Evolutionary conservation across 2,888 invertebrate genomes (phyloP).

Genomic region (Exephanes ischioxanthus): DNA sequence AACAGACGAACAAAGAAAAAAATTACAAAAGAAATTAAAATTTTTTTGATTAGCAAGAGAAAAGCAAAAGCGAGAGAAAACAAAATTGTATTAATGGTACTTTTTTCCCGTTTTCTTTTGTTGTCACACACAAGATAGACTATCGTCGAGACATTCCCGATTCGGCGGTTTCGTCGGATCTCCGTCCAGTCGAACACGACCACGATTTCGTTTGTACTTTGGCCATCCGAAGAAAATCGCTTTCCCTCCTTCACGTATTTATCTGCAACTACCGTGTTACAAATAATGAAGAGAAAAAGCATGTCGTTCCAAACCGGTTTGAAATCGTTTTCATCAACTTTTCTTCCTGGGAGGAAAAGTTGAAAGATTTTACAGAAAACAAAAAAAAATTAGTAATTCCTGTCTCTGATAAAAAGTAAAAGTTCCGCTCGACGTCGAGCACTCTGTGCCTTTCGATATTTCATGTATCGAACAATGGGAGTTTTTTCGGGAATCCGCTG

Average conservation of each 20-base stretch:
- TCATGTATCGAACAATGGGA: constrained; percentile 34
- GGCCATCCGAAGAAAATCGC: constrained; percentile 29
- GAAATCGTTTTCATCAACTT: constrained; percentile 24
- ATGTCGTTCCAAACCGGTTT: constrained; percentile 24
- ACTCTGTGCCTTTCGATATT: constrained; percentile 47
- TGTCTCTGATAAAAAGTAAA: constrained; percentile 13
- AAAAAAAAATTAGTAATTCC: not conserved
- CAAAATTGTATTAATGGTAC: constrained; percentile 16
- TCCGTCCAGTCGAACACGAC: constrained; percentile 68
- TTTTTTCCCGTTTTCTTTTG: constrained; percentile 54
- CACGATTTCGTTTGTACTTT: constrained; percentile 48
- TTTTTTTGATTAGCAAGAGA: not conserved
- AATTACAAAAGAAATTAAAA: constrained; percentile 33
- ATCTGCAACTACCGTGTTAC: constrained; percentile 14
- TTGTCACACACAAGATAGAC: constrained; percentile 57
- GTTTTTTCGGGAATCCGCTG: constrained; percentile 17
- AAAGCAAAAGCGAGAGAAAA: not conserved
- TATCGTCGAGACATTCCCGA: constrained; percentile 70
- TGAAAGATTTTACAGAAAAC: not conserved
- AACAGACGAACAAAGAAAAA: constrained; percentile 12
- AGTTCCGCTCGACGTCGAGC: constrained; percentile 34
- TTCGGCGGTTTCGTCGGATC: constrained; percentile 69
- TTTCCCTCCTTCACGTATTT: constrained; percentile 11
- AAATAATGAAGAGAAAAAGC: constrained; percentile 4
- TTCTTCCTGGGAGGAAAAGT: constrained; percentile 9